These are phyloP conservation scores for Emydura subglobosa DNA, from an alignment of 2,113 vertebrate genomes.

Conservation along the genomic window DNA sequence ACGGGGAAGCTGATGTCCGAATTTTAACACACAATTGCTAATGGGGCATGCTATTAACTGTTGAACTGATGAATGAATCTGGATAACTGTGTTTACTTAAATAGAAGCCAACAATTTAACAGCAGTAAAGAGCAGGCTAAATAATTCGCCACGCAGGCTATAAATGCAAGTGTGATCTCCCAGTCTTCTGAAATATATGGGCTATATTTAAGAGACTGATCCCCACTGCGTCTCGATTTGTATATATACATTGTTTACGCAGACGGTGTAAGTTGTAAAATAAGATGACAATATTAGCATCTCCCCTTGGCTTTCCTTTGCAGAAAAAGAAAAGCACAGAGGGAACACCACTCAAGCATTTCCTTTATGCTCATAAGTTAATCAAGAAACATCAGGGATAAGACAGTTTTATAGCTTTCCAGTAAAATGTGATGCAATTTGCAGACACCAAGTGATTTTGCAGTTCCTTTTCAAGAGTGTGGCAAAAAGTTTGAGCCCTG, in stretches of 20 bases:
- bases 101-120: neutral
- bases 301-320: constrained; percentile 34
- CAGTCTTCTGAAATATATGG: neutral
- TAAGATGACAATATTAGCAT: constrained; percentile 57
- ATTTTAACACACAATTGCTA: neutral
- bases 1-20: neutral
- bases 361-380: constrained; percentile 60
- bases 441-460: constrained; percentile 68
- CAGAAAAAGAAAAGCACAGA: constrained; percentile 29
- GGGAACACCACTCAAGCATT: constrained; percentile 54
- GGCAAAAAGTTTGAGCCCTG: neutral
- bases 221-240: neutral
- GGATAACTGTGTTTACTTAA: neutral
- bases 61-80: neutral
- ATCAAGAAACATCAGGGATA: constrained; percentile 53
- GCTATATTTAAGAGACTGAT: neutral
- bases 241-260: neutral
- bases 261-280: constrained; percentile 42
- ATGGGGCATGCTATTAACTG: neutral
- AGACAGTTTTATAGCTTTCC: constrained; percentile 73
- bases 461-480: constrained; percentile 54
- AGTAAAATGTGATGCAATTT: constrained; percentile 67
- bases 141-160: neutral
- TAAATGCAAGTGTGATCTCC: neutral
- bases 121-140: neutral